Conservation (phyloP, 2,113 vertebrate species). For the Anoplopoma fimbria region DNA sequence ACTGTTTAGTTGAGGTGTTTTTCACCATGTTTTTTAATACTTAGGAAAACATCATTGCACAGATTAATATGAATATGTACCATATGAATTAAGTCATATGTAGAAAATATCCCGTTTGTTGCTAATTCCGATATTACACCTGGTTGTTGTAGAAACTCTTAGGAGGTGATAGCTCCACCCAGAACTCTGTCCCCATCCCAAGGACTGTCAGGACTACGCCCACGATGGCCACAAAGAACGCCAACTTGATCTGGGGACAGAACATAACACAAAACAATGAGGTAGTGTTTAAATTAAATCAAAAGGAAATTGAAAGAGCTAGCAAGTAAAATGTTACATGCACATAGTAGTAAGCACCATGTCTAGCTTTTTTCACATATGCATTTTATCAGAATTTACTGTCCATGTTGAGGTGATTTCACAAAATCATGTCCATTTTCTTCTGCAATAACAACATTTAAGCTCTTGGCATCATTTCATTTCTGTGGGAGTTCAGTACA, state of each 20-base stretch:
- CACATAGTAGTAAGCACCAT: background rate
- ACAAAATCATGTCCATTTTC: background rate
- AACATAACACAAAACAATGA: background rate
- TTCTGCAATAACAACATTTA: background rate
- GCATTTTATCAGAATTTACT: background rate
- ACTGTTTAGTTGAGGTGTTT: background rate
- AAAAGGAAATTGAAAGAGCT: background rate
- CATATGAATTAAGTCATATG: background rate
- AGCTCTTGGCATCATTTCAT: background rate
- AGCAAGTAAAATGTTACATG: background rate
- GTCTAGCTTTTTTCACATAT: background rate
- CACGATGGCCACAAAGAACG: slow-evolving; percentile 85
- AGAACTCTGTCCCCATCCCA: slow-evolving; percentile 92
- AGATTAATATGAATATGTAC: background rate
- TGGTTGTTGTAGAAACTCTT: slow-evolving; percentile 85
- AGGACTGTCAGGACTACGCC: slow-evolving; percentile 88
- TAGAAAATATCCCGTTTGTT: background rate
- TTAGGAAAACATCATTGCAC: background rate
- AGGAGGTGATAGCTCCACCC: slow-evolving; percentile 89
- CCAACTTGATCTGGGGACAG: slow-evolving; percentile 84
- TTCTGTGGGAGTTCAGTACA: background rate
- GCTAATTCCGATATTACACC: slow-evolving; percentile 32
- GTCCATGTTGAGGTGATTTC: background rate
- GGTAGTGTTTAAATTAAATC: background rate
- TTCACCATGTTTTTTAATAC: background rate